Base-by-base conservation (phyloP, 2,113 vertebrate species). In the Sorex fumeus region DNA sequence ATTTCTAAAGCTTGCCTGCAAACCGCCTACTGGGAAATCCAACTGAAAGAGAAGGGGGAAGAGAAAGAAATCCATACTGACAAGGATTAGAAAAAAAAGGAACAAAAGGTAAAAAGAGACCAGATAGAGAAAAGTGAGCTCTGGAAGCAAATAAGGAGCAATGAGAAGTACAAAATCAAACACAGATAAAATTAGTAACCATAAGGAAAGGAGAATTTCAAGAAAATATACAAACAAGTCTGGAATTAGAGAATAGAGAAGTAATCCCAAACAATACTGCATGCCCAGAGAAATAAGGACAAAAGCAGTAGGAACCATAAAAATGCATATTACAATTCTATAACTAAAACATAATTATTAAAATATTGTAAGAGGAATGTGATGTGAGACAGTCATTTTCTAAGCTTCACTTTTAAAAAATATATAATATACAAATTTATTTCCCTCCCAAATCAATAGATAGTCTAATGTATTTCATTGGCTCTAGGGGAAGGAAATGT, bases 1-100 rank as follows among this genome's bases (percentile, higher is more conserved):
- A 98, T 97, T 96, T 97, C 96, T 95, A 95, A 97, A 98, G 97
- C 97, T 97, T 98, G 94, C 96, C 97, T 98, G 95, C 95, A 97
- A 97, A 94, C 93, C 15, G 1, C 97, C 97, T 97, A 96, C 97
- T 94, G 97, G 96, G 96, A 96, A 96, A 98, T 96, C 93, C 95
- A 96, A 84, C 74, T 91, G 91, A 97, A 93, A 96, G 82, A 76
- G 79, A 96, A 97, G 71, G 34, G 95, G 87, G 92, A 95, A 95
- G 47, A 53, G 66, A 96, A 60, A 92, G 47, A 89, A 95, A 93
- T 32, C 32, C 1, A 92, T 47, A 62, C 47, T 90, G 70, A 89
- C 18, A 86, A 95, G 77, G 21, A 84, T 85, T 70, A 4, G 64
- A 7, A 40, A 83, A 57, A 88, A 88, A 69, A 43, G 87, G 32